These are phyloP conservation scores for Chrysolina oricalcia DNA, from an alignment of 2,888 invertebrate genomes.

Conservation along the genomic window DNA sequence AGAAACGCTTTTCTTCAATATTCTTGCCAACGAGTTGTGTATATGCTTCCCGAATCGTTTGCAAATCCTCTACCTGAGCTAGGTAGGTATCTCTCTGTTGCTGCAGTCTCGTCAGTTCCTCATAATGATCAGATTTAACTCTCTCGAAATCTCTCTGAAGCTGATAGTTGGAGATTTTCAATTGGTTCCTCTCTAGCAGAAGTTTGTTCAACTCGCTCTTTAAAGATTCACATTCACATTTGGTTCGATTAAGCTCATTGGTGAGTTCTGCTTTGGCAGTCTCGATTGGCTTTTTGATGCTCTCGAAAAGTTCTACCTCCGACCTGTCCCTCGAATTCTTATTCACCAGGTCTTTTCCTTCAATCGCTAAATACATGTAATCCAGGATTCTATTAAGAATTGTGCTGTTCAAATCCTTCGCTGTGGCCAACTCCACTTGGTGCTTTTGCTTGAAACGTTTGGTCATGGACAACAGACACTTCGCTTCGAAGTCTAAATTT, in stretches of 20 bases:
- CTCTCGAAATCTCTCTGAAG: slow-evolving; percentile 37
- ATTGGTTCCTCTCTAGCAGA: slow-evolving; percentile 51
- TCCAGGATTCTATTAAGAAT: slow-evolving; percentile 24
- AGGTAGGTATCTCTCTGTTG: slow-evolving; percentile 54
- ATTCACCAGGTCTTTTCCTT: slow-evolving; percentile 30
- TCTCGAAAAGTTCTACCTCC: slow-evolving; percentile 30
- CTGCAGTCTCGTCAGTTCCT: slow-evolving; percentile 42
- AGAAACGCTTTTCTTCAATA: slow-evolving; percentile 31
- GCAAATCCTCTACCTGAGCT: slow-evolving; percentile 60
- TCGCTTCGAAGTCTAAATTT: slow-evolving; percentile 61
- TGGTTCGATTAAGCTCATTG: slow-evolving; percentile 43
- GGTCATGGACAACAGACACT: slow-evolving; percentile 56
- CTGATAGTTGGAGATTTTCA: slow-evolving; percentile 42
- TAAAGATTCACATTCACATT: slow-evolving; percentile 49
- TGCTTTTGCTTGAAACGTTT: slow-evolving; percentile 58
- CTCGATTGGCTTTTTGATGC: slow-evolving; percentile 43
- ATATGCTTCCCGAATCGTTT: slow-evolving; percentile 59
- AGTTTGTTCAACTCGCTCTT: slow-evolving; percentile 47
- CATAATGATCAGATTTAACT: slow-evolving; percentile 38
- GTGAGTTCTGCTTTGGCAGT: slow-evolving; percentile 20
- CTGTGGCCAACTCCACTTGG: slow-evolving; percentile 49
- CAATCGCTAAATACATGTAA: slow-evolving; percentile 46
- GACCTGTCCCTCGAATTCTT: slow-evolving; percentile 32
- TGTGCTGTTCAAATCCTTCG: slow-evolving; percentile 2
- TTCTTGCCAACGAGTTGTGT: slow-evolving; percentile 56